Base-by-base conservation (phyloP, 2,888 invertebrate genomes). In the Oxyteleia sp. region DNA sequence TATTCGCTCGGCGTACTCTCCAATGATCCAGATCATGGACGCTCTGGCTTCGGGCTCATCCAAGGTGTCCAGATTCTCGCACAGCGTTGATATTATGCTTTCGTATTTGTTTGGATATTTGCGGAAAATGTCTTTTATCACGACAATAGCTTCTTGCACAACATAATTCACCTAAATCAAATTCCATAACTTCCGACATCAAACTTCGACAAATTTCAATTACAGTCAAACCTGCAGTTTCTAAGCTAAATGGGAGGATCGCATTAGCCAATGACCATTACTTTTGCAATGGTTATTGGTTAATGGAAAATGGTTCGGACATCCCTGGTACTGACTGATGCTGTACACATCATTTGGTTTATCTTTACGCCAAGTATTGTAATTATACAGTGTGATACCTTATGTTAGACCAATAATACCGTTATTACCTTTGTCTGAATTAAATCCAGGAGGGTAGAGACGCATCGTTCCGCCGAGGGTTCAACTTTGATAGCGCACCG, bases 101-200 rank as follows among this genome's bases (percentile, higher is more conserved):
- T 99, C 99, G 93, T 99, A 99, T 93, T 99, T 99, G 94, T 99
- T 99, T 8, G 99, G 99, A 94, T 99, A 99, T 94, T 99, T 98
- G 71, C 98, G 95, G 95, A 98, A 98, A 85, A 98, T 98, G 91
- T 98, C 98, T 94, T 99, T 99, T 91, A 99, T 99, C 18, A 99
- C 99, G 10, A 99, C 99, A 84, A 99, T 99, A 0, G 99, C 99
- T 93, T 99, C 99, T 93, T 99, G 99, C 0, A 99, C 99, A 13
- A 99, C 99, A 93, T 99, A 99, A 95, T 99, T 99, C 16, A 98
- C 94, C 94, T 94, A 69, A 8, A 26, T 45, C n/a, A 29, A n/a
- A n/a, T n/a, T n/a, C n/a, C n/a, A n/a, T n/a, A n/a, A n/a, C n/a
- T n/a, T n/a, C n/a, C n/a, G n/a, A n/a, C n/a, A n/a, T n/a, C n/a